Percentiles rank a stretch among this genome's conserved stretches.
These are phyloP conservation scores for Hystrix cristata DNA, from an alignment of 2,113 vertebrate species.

Conservation along the genomic window DNA sequence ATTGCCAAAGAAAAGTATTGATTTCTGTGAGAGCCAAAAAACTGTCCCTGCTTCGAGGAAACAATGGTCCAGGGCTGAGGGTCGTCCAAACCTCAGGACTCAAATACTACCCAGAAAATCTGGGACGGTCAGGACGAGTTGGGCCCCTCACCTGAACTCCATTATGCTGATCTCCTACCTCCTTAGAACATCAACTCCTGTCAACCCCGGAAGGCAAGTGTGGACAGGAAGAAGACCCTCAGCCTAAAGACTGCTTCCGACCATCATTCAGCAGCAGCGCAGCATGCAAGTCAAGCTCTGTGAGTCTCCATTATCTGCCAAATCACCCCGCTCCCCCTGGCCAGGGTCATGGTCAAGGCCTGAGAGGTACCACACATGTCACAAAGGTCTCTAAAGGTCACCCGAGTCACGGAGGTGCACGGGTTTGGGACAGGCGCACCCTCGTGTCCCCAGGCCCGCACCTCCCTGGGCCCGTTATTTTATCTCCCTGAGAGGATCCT, in stretches of 20 bases:
- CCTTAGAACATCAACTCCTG: neutral
- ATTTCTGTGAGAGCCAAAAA: slow-evolving; percentile 23
- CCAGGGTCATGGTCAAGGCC: neutral
- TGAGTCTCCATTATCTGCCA: neutral
- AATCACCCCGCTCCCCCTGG: neutral
- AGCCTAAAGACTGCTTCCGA: neutral
- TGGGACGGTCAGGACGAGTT: neutral
- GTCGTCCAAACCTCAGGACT: neutral
- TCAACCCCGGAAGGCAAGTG: neutral
- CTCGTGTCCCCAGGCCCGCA: neutral
- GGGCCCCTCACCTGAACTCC: neutral
- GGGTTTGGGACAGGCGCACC: neutral
- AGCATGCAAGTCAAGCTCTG: neutral
- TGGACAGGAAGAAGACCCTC: neutral
- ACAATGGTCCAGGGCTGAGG: neutral
- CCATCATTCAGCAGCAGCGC: neutral
- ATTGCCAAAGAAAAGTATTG: neutral
- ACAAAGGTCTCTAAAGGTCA: neutral
- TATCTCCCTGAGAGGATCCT: slow-evolving; percentile 47
- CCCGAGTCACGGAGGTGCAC: neutral
- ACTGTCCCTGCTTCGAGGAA: neutral
- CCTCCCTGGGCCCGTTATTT: slow-evolving; percentile 19
- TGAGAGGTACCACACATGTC: neutral
- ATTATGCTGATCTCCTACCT: neutral
- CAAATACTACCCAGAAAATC: neutral